A percentile compares a stretch with the other conserved stretches of the same genome.
Evolutionary conservation across 2,797 vertebrate genomes (phyloP).

Genomic region (Coracias cyanogaster): DNA sequence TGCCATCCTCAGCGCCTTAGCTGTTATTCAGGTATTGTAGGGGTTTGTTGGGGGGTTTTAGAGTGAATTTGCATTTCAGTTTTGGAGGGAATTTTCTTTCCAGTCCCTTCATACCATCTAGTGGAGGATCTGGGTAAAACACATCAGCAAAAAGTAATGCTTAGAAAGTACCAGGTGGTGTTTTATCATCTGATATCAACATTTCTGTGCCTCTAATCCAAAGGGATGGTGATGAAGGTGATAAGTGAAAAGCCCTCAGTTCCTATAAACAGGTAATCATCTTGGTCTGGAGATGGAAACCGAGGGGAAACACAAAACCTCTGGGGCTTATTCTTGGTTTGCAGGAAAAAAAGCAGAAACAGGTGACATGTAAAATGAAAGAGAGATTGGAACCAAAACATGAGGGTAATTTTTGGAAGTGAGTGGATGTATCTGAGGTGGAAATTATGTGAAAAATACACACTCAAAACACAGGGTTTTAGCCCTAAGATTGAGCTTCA

Average conservation of each 20-base stretch:
- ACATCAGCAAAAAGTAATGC: background rate
- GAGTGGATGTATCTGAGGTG: background rate
- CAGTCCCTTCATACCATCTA: conserved; percentile 74
- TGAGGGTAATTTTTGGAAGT: background rate
- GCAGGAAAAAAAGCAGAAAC: background rate
- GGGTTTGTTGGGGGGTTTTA: fast-evolving
- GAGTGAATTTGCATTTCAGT: background rate
- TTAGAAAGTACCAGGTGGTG: background rate
- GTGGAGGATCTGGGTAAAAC: conserved; percentile 56
- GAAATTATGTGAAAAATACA: background rate
- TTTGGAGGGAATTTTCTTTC: background rate
- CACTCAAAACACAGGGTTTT: background rate
- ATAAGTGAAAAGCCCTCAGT: background rate
- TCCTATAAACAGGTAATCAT: background rate
- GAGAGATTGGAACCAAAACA: background rate
- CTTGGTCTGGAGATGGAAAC: background rate
- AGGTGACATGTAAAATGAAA: background rate
- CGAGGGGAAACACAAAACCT: background rate
- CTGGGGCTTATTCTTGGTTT: background rate
- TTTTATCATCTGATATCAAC: background rate
- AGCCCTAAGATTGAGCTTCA: background rate
- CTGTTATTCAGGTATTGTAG: background rate
- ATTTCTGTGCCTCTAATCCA: background rate
- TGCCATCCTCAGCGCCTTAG: background rate
- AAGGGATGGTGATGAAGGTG: background rate